A percentile compares a stretch with the other conserved stretches of the same genome.
phyloP scores from a whole-genome alignment of 2,888 invertebrate genomes.

The Miltochrista miniata region DNA sequence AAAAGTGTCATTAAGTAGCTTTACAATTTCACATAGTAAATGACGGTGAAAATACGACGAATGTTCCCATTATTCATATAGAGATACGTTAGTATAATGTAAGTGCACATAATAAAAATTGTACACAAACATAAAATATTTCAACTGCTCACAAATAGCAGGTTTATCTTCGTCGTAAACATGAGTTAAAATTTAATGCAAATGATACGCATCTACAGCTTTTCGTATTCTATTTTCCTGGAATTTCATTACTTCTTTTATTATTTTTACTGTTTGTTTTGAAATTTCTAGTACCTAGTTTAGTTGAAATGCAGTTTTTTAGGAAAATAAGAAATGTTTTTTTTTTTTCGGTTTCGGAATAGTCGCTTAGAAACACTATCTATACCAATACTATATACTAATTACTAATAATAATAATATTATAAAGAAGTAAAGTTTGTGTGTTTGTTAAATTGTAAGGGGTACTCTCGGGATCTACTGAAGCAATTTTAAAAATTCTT shows the following conservation, averaged over 20 bases:
- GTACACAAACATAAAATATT: slow-evolving; percentile 41
- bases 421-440: too few relatives aligned
- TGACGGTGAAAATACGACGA: slow-evolving; percentile 3
- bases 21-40: slow-evolving; percentile 1
- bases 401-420: too few relatives aligned
- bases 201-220: slow-evolving; percentile 29
- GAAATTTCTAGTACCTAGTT: neutral
- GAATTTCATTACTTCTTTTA: slow-evolving; percentile 16
- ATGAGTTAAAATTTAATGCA: slow-evolving; percentile 37
- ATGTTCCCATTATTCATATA: slow-evolving; percentile 5
- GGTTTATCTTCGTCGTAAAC: slow-evolving; percentile 44
- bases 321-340: too few relatives aligned
- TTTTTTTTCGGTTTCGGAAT: too few relatives aligned
- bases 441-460: too few relatives aligned
- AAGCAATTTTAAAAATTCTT: too few relatives aligned
- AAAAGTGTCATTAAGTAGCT: neutral
- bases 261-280: neutral
- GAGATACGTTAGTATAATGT: slow-evolving; percentile 25
- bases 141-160: slow-evolving; percentile 39
- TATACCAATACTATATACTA: too few relatives aligned
- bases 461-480: too few relatives aligned
- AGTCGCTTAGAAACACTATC: too few relatives aligned
- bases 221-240: slow-evolving; percentile 27
- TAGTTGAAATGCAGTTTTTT: neutral
- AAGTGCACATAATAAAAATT: slow-evolving; percentile 21